Base-by-base conservation (phyloP, 2,113 vertebrate genomes). In the Zapus hudsonius region DNA sequence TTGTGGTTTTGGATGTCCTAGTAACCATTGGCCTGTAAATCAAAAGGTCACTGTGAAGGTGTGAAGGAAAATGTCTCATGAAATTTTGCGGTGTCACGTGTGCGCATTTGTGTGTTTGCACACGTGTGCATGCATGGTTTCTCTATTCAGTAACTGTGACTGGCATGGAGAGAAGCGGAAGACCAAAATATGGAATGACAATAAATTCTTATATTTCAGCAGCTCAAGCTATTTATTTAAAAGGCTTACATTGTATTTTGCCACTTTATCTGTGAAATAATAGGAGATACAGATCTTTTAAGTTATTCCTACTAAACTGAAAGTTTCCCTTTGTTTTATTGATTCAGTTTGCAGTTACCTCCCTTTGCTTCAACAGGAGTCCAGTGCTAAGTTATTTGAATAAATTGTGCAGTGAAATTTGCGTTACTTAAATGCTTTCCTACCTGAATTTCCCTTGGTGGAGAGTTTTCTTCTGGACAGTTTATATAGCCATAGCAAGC, bases 301-400 rank as follows among this genome's bases (percentile, higher is more conserved):
- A 81, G 59, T 44, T 19, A 73, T 29, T 61, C 79, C 17, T 66
- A 42, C 22, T 22, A 42, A 89, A 69, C 31, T 64, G 67, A 73
- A 91, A 87, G 36, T 76, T 81, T 12, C n/a, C 61, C 38, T 87
- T 3, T 27, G 36, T 70, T 63, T 78, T 73, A 15, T 7, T n/a
- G 27, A 29, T 63, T 36, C 69, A 52, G 88, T 64, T 83, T 96
- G 36, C 6, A 69, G 40, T 10, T 74, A 3, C 22, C 59, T 75
- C 82, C 82, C 33, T 52, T 79, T 82, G n/a, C 74, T 66, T 90
- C 70, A 75, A 55, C 83, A 87, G 70, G 19, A 93, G 79, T 89
- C 36, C 38, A 42, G 13, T 89, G 31, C 47, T 87, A 40, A 84
- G 52, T 80, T 44, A 64, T 42, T 64, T 73, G 38, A 80, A 42